A percentile compares a stretch with the other conserved stretches of the same genome.
Evolutionary conservation across 2,797 vertebrate genomes (phyloP).

Genomic region (Alauda arvensis): DNA sequence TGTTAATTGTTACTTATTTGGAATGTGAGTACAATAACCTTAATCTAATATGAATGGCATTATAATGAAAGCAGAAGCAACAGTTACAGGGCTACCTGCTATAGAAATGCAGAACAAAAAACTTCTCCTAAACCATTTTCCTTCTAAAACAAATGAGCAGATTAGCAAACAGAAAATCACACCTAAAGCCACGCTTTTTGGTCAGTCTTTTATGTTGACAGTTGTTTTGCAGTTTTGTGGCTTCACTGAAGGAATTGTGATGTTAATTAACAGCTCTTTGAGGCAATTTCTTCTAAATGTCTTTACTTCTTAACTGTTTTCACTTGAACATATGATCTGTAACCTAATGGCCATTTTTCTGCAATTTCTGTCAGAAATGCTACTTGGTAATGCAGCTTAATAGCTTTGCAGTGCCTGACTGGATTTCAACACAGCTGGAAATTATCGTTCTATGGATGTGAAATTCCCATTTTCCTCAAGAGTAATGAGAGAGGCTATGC

Average conservation of each 20-base stretch:
- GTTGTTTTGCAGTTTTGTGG: not conserved
- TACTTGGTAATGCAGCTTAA: not conserved
- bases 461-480: not conserved
- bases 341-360: not conserved
- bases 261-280: constrained; percentile 5
- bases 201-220: not conserved
- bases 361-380: not conserved
- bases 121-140: not conserved
- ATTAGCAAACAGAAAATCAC: not conserved
- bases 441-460: not conserved
- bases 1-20: not conserved
- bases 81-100: not conserved
- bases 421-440: constrained; percentile 3
- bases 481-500: not conserved
- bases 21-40: not conserved
- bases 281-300: not conserved
- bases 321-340: not conserved
- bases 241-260: not conserved
- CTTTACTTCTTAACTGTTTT: not conserved
- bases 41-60: not conserved
- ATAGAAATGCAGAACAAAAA: not conserved
- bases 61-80: not conserved
- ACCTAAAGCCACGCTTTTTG: not conserved
- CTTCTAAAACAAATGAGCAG: not conserved
- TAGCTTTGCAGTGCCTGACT: not conserved